Percentiles rank a stretch among this genome's conserved stretches.
Evolutionary conservation across 2,888 invertebrate species (phyloP).

Genomic region (Toxonevra muliebris): DNA sequence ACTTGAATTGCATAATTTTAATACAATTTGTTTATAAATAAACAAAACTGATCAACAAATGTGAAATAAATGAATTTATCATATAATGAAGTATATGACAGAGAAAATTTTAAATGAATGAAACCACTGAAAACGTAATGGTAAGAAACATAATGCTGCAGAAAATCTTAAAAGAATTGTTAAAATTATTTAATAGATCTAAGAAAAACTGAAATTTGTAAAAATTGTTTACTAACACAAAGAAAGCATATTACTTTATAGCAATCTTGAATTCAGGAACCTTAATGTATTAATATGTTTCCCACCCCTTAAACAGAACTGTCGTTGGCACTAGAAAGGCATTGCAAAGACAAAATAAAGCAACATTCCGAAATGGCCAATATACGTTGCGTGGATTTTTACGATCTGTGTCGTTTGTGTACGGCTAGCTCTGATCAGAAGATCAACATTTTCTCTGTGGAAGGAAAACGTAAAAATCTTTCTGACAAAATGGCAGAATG

Average conservation of each 20-base stretch:
- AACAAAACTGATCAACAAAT: background rate
- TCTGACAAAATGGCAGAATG: slow-evolving; percentile 74
- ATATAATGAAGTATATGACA: background rate
- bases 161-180: no score
- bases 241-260: no score
- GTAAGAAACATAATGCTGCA: no score
- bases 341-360: background rate
- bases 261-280: no score
- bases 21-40: slow-evolving; percentile 9
- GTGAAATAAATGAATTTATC: background rate
- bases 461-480: slow-evolving; percentile 72
- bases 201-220: no score
- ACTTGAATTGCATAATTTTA: slow-evolving; percentile 13
- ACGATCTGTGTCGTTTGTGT: slow-evolving; percentile 76
- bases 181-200: no score
- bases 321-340: background rate
- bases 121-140: no score
- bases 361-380: slow-evolving; percentile 64
- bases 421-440: slow-evolving; percentile 72
- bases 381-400: slow-evolving; percentile 76
- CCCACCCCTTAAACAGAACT: background rate
- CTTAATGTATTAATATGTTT: background rate
- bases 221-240: no score
- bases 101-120: no score
- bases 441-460: slow-evolving; percentile 74